Base-by-base conservation (phyloP, 1,140 invertebrate genomes). In the Trichonephila clavipes region DNA sequence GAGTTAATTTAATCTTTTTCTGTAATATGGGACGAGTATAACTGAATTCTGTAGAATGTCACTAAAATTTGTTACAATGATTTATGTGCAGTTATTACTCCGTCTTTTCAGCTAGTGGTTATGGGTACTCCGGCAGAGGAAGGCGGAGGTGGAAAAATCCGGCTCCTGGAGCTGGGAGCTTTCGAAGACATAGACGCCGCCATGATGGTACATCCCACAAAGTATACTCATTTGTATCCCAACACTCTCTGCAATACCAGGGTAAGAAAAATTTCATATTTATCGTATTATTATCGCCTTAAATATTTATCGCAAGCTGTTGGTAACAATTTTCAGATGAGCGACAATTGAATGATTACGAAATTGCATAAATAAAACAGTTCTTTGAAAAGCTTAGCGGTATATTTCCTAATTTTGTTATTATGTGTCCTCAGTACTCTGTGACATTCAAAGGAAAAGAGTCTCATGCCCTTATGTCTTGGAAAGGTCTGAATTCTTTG, bases 51-150 rank as follows among this genome's bases (percentile, higher is more conserved):
- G 4, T 40, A 40, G 34, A 40, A 40, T 40, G 34, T 3, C 34
- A 40, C 4, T 40, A 40, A 40, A 3, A 40, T 40, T 40, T 4
- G 4, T 40, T 40, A 40, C 34, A 40, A 40, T 40, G 18, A 1
- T 64, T 64, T 64, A 19, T 19, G 62, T 1, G 0, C 16, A n/a
- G 7, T 69, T 28, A 34, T 12, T 90, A 14, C 10, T 40, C 34
- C 34, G 0, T 40, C 34, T 89, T 40, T 94, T 7, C 93, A 96
- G 96, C 24, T 96, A 64, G 95, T 95, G 3, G 95, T 96, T 4
- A 64, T 96, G 6, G 96, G 96, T 1, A 95, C 95, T 3, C 96
- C 96, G 21, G 96, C 96, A 18, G 96, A 96, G 92, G 96, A 96
- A 94, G 95, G 95, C 51, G 94, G 95, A 12, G 96, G 96, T 85